phyloP scores from a whole-genome alignment of 2,797 vertebrate species.

The Atherinosoma microstoma region DNA sequence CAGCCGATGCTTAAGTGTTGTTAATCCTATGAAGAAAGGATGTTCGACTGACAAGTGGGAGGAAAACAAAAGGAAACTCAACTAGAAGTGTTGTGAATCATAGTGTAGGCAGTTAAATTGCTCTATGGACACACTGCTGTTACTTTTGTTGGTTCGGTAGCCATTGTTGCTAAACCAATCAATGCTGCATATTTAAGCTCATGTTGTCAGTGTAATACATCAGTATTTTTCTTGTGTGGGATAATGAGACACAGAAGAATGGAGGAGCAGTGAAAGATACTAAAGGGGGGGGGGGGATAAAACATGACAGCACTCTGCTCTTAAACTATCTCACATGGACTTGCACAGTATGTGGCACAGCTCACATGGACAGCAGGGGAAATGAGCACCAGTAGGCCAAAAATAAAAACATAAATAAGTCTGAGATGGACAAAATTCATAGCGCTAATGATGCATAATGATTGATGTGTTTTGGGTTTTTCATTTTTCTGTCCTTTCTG shows the following conservation, averaged over 20 bases:
- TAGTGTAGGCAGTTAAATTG: conserved; percentile 37
- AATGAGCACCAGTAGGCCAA: conserved; percentile 53
- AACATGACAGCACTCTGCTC: conserved; percentile 68
- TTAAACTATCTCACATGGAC: conserved; percentile 64
- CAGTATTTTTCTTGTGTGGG: conserved; percentile 37
- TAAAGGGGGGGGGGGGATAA: conserved; percentile 28
- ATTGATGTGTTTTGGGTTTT: conserved; percentile 66
- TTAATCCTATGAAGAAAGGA: conserved; percentile 49
- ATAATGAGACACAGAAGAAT: conserved; percentile 61
- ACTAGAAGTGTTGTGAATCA: conserved; percentile 59
- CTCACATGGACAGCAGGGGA: conserved; percentile 44
- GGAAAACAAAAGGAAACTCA: conserved; percentile 49
- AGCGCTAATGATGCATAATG: conserved; percentile 70
- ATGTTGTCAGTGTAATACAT: conserved; percentile 56
- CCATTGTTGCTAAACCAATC: conserved; percentile 66
- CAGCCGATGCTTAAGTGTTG: conserved; percentile 48
- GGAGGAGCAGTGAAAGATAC: conserved; percentile 35
- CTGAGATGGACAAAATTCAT: conserved; percentile 65
- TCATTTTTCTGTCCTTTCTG: conserved; percentile 62
- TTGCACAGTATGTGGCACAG: conserved; percentile 58
- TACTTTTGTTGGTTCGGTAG: conserved; percentile 57
- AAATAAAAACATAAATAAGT: conserved; percentile 27
- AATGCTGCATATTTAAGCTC: conserved; percentile 69
- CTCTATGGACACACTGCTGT: conserved; percentile 35
- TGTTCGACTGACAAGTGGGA: conserved; percentile 42